Base-by-base conservation (phyloP, 1,140 invertebrate genomes). In the Meloidogyne floridensis region DNA sequence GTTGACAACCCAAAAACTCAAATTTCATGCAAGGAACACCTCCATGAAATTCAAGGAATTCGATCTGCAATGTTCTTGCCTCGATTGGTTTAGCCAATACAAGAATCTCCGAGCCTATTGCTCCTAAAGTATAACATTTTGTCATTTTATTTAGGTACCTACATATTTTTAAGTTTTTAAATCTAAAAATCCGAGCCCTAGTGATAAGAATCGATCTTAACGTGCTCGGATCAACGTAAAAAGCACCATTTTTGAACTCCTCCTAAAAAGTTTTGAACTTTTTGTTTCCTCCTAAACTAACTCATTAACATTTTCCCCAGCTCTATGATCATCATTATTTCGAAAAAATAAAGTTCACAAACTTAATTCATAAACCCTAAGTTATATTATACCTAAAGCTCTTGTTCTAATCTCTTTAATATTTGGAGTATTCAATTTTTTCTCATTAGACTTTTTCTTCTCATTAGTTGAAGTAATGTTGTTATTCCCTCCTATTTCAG, bases 1-100 rank as follows among this genome's bases (percentile, higher is more conserved):
- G 92, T 0, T 94, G 94, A 90, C 95, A 97, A 8, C 95, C 96
- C 94, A 97, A 95, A 18, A 97, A 92, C 92, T 98, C 96, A 59
- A 98, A 88, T 90, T 95, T 94, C 77, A 97, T 91, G 87, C 96
- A 98, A 4, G 95, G 95, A 6, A 94, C 94, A 3, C 93, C 77
- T 11, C 59, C 93, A 6, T 94, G 93, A 88, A 94, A 98, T 90
- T 96, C 95, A 91, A 92, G 94, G 77, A 97, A 94, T 80, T 94
- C 93, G 89, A 97, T 94, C 84, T 94, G 93, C 11, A 97, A 91
- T 85, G 94, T 96, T 83, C 95, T 93, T 0, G 95, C 94, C 91
- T 98, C 96, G 81, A 98, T 94, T 0, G 96, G 95, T 82, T 94
- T 93, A 1, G 95, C 95, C 15, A 98, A 90, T 88, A 96, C 96